Evolutionary conservation across 2,113 vertebrate species (phyloP).

Genomic region (Perognathus longimembris): DNA sequence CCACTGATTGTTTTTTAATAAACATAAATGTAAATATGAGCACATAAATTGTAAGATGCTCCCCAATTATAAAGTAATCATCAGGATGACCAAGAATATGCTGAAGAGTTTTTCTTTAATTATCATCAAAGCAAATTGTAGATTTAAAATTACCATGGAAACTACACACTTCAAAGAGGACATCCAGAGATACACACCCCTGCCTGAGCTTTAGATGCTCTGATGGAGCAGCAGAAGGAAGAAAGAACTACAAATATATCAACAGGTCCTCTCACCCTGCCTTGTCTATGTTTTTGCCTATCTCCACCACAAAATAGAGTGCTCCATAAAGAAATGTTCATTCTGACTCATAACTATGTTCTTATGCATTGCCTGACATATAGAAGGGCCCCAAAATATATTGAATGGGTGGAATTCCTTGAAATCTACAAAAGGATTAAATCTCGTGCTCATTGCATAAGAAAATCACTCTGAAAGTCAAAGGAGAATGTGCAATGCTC

Average conservation of each 20-base stretch:
- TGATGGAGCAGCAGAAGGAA: not conserved
- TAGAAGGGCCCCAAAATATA: not conserved
- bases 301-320: not conserved
- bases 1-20: not conserved
- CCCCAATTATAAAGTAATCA: not conserved
- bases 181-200: not conserved
- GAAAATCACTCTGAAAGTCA: not conserved
- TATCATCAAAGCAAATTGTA: not conserved
- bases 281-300: not conserved
- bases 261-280: not conserved
- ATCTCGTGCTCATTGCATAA: not conserved
- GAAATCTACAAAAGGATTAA: not conserved
- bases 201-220: not conserved
- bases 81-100: constrained; percentile 9
- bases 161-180: constrained; percentile 20
- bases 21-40: not conserved
- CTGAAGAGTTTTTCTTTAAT: not conserved
- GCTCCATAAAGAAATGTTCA: not conserved
- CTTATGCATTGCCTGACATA: not conserved
- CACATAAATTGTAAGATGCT: not conserved
- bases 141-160: not conserved
- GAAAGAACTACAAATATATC: not conserved
- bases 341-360: not conserved
- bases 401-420: not conserved
- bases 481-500: not conserved